These are phyloP conservation scores for Alligator sinensis DNA, from an alignment of 2,113 vertebrate genomes.

Conservation along the genomic window DNA sequence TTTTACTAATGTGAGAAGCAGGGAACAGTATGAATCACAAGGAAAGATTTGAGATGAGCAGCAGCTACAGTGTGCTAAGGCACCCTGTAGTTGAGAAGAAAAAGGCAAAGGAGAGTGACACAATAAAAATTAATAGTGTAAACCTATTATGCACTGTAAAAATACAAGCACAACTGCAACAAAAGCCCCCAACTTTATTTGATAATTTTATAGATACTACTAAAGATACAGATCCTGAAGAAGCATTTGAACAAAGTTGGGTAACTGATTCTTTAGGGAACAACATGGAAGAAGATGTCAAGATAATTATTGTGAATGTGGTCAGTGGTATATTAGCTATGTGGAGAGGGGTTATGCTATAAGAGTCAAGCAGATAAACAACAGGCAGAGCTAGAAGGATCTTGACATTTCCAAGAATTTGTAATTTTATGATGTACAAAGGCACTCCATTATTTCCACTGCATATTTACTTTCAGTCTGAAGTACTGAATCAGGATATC, in stretches of 20 bases:
- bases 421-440: background rate
- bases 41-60: background rate
- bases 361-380: background rate
- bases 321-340: background rate
- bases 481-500: background rate
- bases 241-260: background rate
- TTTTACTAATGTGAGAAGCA: background rate
- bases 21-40: background rate
- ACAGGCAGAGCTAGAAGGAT: background rate
- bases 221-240: background rate
- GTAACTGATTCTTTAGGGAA: fast-evolving
- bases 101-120: background rate
- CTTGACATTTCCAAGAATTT: background rate
- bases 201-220: background rate
- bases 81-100: background rate
- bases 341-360: background rate
- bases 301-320: background rate
- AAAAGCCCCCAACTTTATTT: background rate
- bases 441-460: background rate
- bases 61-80: background rate
- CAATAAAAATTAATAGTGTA: background rate
- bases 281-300: background rate
- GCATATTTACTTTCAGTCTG: background rate
- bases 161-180: background rate
- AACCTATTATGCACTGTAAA: fast-evolving